A percentile compares a stretch with the other conserved stretches of the same genome.
These are phyloP conservation scores for Conchocele bisecta DNA, from an alignment of 2,888 invertebrate genomes.

Conservation along the genomic window DNA sequence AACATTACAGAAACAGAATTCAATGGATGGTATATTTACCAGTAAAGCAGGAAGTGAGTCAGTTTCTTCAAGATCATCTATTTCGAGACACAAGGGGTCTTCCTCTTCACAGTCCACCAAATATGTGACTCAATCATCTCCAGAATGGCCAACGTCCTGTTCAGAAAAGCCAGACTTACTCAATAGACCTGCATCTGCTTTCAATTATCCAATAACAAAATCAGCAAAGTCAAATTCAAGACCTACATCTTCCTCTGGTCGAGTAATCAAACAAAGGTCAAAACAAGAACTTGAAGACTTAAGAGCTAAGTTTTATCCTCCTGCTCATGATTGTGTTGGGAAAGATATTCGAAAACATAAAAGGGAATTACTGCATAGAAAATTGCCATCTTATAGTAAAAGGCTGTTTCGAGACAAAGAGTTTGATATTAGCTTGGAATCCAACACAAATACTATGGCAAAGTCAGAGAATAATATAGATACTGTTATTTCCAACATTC, in stretches of 20 bases:
- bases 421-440: constrained; percentile 45
- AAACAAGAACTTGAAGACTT: constrained; percentile 36
- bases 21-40: too few relatives aligned
- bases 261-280: too few relatives aligned
- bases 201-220: not conserved
- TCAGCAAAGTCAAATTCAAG: not conserved
- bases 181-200: too few relatives aligned
- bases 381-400: not conserved
- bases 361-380: too few relatives aligned
- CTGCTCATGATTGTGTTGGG: constrained; percentile 44
- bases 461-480: constrained; percentile 34
- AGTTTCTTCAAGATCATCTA: constrained; percentile 24
- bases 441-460: constrained; percentile 19
- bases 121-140: constrained; percentile 21
- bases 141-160: constrained; percentile 31
- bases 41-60: constrained; percentile 19
- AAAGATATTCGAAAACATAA: constrained; percentile 7
- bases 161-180: not conserved
- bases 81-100: constrained; percentile 10
- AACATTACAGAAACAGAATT: too few relatives aligned
- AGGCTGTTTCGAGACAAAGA: constrained; percentile 3
- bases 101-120: not conserved
- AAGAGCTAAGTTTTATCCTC: constrained; percentile 45
- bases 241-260: constrained; percentile 36
- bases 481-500: constrained; percentile 26